Evolutionary conservation across 30 jellyfish, hydroid and myxozoan species (phyloP).

Genomic region (Hydractinia echinata): DNA sequence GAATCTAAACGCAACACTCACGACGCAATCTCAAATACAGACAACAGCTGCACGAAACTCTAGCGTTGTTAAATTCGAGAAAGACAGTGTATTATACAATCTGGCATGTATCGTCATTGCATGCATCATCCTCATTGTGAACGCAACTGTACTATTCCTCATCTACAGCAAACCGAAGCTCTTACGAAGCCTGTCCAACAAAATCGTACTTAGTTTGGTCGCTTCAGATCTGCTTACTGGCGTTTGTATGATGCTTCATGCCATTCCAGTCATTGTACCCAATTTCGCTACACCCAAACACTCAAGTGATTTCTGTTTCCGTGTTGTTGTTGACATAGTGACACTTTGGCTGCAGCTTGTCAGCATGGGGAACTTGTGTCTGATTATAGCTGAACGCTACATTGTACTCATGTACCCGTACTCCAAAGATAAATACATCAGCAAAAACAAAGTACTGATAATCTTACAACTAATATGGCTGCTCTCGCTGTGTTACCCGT

Average conservation of each 20-base stretch:
- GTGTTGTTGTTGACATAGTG: conserved; percentile 13
- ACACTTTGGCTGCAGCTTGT: conserved; percentile 22
- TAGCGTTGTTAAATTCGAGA: too few relatives aligned
- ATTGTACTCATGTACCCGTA: conserved; percentile 17
- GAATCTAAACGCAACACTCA: too few relatives aligned
- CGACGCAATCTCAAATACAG: too few relatives aligned
- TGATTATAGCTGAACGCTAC: conserved; percentile 31
- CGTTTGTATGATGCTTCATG: conserved; percentile 14
- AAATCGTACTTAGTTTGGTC: conserved; percentile 22
- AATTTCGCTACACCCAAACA: not conserved
- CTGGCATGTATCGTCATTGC: not conserved
- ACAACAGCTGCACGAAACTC: too few relatives aligned
- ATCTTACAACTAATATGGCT: conserved; percentile 1
- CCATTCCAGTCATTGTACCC: not conserved
- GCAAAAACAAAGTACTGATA: not conserved
- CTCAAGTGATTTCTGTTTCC: not conserved
- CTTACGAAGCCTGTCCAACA: not conserved
- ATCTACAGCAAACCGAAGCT: not conserved
- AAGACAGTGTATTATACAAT: too few relatives aligned
- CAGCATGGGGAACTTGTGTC: conserved; percentile 14
- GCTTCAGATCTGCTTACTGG: conserved; percentile 22
- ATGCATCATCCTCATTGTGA: not conserved
- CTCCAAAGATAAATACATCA: not conserved
- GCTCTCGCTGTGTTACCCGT: conserved; percentile 6
- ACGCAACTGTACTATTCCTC: not conserved